Base-by-base conservation (phyloP, 2,888 invertebrate genomes). In the Lucinisca nassula region DNA sequence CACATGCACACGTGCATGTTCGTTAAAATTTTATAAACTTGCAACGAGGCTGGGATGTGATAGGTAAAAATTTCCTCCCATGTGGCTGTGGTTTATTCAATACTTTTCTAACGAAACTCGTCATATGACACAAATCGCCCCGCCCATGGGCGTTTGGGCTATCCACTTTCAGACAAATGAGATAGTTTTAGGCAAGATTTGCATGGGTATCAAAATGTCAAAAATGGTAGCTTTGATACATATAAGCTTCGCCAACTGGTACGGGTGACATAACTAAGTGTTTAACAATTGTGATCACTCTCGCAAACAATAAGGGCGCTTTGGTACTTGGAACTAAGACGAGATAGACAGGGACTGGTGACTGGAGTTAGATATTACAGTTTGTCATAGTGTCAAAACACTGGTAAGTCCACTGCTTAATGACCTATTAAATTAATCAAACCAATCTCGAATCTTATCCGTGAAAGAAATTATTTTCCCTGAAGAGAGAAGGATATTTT, bases 261-360 rank as follows among this genome's bases (percentile, higher is more conserved):
- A 75, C 75, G 75, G 51, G 30, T 75, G 75, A 75, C 75, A 75
- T 75, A 75, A 75, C 27, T 27, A 27, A 51, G 32, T 49, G 75
- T 49, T 27, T 45, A 49, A 49, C 51, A 75, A 32, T 75, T 32
- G 75, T 17, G 45, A 30, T 37, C 3, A 37, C 37, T 72, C 24
- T 21, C 14, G 3, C 55, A 21, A 14, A 55, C 55, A 55, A 55
- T 55, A 8, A 21, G 55, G 67, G 35, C 35, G 30, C 10, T 17
- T 61, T 21, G 35, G 67, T 67, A 17, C 67, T 67, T 30, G 67
- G 67, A 67, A 67, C 67, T 67, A 45, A 12, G 10, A 45, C 17
- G 17, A 17, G 45, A 12, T 45, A n/a, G 21, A 51, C 30, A 4
- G 12, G 30, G 35, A 6, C 35, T 67, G 67, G 67, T 67, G 67